Evolutionary conservation across 1,140 invertebrate genomes (phyloP), one percentile per base, ranked within the genome.

Genomic region (Monomorium pharaonis): DNA sequence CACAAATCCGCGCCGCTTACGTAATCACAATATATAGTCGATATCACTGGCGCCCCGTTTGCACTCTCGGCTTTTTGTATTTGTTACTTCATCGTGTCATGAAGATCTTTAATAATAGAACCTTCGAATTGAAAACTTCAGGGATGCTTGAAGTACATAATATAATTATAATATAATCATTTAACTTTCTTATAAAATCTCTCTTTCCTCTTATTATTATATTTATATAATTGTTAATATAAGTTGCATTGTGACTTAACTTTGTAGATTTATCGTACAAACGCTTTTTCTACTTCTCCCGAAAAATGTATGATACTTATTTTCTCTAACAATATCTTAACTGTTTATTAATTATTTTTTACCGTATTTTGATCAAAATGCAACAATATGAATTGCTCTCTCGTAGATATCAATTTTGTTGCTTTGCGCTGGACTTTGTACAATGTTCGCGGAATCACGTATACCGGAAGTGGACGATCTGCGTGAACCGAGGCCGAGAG

Each of bases 381-480:
- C 10, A 30, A 14, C 21, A 12, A 30, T 58, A 24, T 37, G 24
- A 72, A 72, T 47, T 12, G 51, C 2, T 18, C 21, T 72, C 12
- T n/a, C 42, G 14, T 51, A 51, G n/a, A 69, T 77, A 63, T 37
- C 56, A 62, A 44, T 44, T 80, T 67, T 2, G 44, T 70, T 16
- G 49, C 24, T 81, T 44, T 14, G 7, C 37, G n/a, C 27, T 67
- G 37, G 33, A 72, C 65, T 37, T 83, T 47, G 77, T 42, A 21
- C 30, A 4, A 12, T 3, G 18, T 83, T 58, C 18, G 67, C 51
- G 65, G 37, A 83, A 60, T 83, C 67, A 33, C 21, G 76, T 21
- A 67, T 80, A 51, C 67, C 70, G 78, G 78, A 83, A 83, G 51
- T 83, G 67, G 14, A 47, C 67, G 54, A 83, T 83, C 67, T 81